Percentiles rank a stretch among this genome's conserved stretches.
phyloP scores from a whole-genome alignment of 2,113 vertebrate genomes.

The Lucifuga dentata region DNA sequence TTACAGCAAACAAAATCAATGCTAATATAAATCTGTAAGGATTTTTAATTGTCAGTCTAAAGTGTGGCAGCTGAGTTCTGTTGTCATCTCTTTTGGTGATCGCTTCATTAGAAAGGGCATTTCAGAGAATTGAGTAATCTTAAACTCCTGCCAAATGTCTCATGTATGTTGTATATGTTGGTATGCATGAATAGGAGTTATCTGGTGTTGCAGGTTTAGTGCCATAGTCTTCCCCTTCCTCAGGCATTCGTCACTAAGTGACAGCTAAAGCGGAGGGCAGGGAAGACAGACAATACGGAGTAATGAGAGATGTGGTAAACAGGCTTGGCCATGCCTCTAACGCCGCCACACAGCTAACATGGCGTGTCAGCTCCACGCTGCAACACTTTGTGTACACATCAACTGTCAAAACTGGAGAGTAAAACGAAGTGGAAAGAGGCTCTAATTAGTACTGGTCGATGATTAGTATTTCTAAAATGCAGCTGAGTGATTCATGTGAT shows the following conservation, averaged over 20 bases:
- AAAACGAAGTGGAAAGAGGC: conserved; percentile 34
- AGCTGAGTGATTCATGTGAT: conserved; percentile 21
- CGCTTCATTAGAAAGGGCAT: background rate
- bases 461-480: conserved; percentile 40
- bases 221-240: conserved; percentile 19
- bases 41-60: no score
- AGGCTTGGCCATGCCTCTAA: conserved; percentile 46
- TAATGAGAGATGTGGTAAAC: conserved; percentile 62
- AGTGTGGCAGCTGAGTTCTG: no score
- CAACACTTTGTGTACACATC: conserved; percentile 45
- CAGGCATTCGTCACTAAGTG: conserved; percentile 49
- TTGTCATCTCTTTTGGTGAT: no score
- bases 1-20: no score
- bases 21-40: no score
- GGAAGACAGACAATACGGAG: conserved; percentile 54
- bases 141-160: background rate
- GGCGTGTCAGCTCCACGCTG: conserved; percentile 30
- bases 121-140: conserved; percentile 15
- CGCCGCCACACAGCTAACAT: conserved; percentile 16
- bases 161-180: background rate
- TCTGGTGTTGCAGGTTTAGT: background rate
- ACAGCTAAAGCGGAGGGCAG: conserved; percentile 57
- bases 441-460: conserved; percentile 27
- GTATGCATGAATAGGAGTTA: background rate
- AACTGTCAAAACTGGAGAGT: conserved; percentile 43